Base-by-base conservation (phyloP, 2,113 vertebrate species). In the Laterallus jamaicensis region DNA sequence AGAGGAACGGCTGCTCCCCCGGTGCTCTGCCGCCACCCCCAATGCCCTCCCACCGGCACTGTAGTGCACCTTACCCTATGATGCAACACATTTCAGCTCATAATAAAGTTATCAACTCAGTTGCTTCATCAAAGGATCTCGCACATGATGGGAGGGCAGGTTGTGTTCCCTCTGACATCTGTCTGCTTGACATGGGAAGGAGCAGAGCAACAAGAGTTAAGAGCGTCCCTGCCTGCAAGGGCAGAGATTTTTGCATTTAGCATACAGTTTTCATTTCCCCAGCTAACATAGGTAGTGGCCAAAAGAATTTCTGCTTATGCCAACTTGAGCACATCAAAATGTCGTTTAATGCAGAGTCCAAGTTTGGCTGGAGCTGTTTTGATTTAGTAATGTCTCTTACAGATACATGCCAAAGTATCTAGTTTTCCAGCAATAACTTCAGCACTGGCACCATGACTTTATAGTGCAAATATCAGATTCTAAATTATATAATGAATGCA, bases 361-460 rank as follows among this genome's bases (percentile, higher is more conserved):
- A 82, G 21, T 83, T 81, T 86, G 56, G 40, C 31, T 4, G 12
- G 82, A 93, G 42, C 52, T 90, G 79, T 71, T 94, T 83, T 78
- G 64, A 70, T 84, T 95, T 89, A 89, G 62, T 95, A 79, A 92
- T 69, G 74, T 90, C 63, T 93, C 31, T 81, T 64, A 80, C 9
- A 85, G 75, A 90, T 50, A 29, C 20, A 55, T 55, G 47, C 55
- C 63, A 75, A 86, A 92, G 26, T 68, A 81, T 40, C 44, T 64
- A 84, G 66, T 71, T 95, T 87, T 94, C 75, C 75, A 88, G 63
- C 63, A 82, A 79, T 29, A 90, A 74, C 50, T 85, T 80, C 26
- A 86, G 40, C 26, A 44, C 25, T 88, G 68, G 52, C 26, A 86
- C 13, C 66, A 35, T 1, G 5, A 42, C 21, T 64, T 92, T 19